Evolutionary conservation across 1,140 invertebrate genomes (phyloP).

Genomic region (Globodera rostochiensis): DNA sequence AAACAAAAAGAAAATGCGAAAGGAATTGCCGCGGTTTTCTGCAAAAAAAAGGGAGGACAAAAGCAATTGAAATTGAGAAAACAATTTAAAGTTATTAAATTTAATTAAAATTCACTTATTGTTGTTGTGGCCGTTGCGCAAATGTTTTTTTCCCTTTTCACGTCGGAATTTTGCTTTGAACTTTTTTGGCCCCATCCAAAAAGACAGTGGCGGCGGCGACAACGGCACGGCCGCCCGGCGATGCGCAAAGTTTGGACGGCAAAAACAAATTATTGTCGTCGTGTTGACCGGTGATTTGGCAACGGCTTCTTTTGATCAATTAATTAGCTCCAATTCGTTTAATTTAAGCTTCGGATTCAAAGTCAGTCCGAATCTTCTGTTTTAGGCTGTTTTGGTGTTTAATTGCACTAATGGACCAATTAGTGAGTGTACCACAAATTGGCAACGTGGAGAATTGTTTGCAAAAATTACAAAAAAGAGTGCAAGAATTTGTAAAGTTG

Average conservation of each 20-base stretch:
- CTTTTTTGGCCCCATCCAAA: background rate
- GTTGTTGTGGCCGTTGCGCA: background rate
- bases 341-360: no score
- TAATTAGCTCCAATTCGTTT: no score
- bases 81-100: background rate
- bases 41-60: background rate
- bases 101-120: background rate
- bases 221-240: background rate
- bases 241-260: background rate
- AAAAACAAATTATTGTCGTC: background rate
- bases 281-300: background rate
- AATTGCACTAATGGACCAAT: no score
- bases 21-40: background rate
- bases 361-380: no score
- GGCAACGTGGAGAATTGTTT: no score
- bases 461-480: no score
- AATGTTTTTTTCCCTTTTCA: background rate
- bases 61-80: background rate
- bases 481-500: background rate
- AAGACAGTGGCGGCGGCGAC: no score
- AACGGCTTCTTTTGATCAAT: no score
- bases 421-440: no score
- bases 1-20: background rate
- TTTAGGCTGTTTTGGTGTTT: no score
- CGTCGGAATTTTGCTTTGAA: background rate